Evolutionary conservation across 2,888 invertebrate species (phyloP).

Genomic region (Biston stratarius): DNA sequence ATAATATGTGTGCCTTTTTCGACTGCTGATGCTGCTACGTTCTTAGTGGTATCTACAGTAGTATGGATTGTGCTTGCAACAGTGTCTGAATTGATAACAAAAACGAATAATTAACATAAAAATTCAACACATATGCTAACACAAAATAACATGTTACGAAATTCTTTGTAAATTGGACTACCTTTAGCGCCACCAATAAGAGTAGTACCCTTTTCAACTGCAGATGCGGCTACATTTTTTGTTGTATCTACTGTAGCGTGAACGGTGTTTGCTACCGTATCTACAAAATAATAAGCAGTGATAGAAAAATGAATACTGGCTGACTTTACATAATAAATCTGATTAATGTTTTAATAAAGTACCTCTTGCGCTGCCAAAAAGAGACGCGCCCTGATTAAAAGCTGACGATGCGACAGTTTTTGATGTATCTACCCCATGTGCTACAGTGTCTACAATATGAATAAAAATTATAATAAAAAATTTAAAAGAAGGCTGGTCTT

Average conservation of each 20-base stretch:
- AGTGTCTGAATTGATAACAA: conserved; percentile 35
- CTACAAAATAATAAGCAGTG: conserved; percentile 49
- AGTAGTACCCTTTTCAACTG: conserved; percentile 58
- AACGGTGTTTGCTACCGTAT: conserved; percentile 57
- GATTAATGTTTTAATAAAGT: conserved; percentile 19
- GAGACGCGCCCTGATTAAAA: conserved; percentile 54
- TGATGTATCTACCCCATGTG: conserved; percentile 58
- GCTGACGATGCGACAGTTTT: conserved; percentile 55
- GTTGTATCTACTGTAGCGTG: conserved; percentile 60
- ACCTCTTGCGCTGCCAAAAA: conserved; percentile 60
- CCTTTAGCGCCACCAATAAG: conserved; percentile 56
- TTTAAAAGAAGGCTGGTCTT: not conserved
- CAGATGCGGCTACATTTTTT: conserved; percentile 59
- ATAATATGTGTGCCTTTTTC: conserved; percentile 61
- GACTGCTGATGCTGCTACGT: conserved; percentile 58
- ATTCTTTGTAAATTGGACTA: conserved; percentile 31
- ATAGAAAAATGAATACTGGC: not conserved
- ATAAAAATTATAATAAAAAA: conserved; percentile 10
- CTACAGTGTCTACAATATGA: conserved; percentile 50
- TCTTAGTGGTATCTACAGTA: conserved; percentile 65
- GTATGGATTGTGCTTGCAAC: conserved; percentile 52
- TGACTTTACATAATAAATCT: not conserved
- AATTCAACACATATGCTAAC: not conserved
- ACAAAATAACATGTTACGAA: not conserved
- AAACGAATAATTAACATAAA: not conserved